Base-by-base conservation (phyloP, 2,888 invertebrate genomes). In the Tanypteryx hageni region DNA sequence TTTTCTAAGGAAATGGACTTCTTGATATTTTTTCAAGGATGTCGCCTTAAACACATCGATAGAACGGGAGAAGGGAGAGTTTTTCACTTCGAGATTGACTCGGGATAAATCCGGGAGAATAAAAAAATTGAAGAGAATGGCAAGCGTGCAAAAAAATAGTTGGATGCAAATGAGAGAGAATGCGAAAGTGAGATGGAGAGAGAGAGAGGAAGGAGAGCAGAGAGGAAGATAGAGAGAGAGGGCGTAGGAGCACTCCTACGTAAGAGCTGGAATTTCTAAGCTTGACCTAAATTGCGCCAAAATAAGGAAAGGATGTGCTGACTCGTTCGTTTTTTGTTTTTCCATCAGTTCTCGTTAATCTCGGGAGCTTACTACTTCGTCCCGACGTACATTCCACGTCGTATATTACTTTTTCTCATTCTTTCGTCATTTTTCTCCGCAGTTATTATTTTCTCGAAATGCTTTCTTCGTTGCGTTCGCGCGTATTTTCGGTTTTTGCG, bases 251-350 rank as follows among this genome's bases (percentile, higher is more conserved):
- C 64, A 64, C 64, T 89, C 64, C 64, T 27, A 27, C 89, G 56
- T 44, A 61, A 86, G 64, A 89, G 89, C 64, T 89, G 11, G 89
- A 64, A 89, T 64, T 89, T 68, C 44, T 64, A 64, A 18, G 89
- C 89, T 89, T 89, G 89, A 89, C 89, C 89, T 64, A 89, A 89
- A 89, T 89, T 89, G 64, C 68, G 18, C 89, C 68, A 89, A 89
- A 89, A 89, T 89, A 89, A 89, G 61, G 89, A 68, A 89, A 27
- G 64, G 89, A 89, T 89, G 89, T 44, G 89, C 89, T 89, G 89
- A 89, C 44, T 31, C 89, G 89, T 89, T 61, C 68, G 59, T 22
- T 59, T 59, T 16, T 59, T 89, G 64, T 89, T 89, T 89, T 89
- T 89, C 64, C 89, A 61, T 89, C 89, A 68, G 61, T 44, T 86